A percentile compares a stretch with the other conserved stretches of the same genome.
Evolutionary conservation across 2,888 invertebrate species (phyloP).

Genomic region (Lampropteryx suffumata): DNA sequence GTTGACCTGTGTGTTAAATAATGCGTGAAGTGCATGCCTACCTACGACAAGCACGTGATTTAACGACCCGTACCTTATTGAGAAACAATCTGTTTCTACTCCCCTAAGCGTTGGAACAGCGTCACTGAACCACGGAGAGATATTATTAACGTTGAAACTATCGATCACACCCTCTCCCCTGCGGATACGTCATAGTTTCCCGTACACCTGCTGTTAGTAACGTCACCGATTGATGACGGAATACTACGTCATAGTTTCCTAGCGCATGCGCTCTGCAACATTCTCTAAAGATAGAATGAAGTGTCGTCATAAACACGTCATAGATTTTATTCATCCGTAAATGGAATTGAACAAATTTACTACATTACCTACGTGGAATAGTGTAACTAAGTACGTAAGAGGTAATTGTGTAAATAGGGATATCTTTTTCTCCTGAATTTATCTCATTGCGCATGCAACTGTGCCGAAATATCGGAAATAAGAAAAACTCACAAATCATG

Average conservation of each 20-base stretch:
- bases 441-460: too few species aligned
- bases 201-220: conserved; percentile 46
- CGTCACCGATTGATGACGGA: conserved; percentile 62
- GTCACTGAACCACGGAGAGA: conserved; percentile 63
- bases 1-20: conserved; percentile 56
- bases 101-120: conserved; percentile 54
- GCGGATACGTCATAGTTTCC: conserved; percentile 63
- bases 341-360: neutral
- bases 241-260: conserved; percentile 53
- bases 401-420: too few species aligned
- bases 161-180: conserved; percentile 43
- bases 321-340: conserved; percentile 5
- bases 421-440: too few species aligned
- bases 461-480: too few species aligned
- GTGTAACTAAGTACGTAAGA: too few species aligned
- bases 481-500: too few species aligned
- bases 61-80: conserved; percentile 65
- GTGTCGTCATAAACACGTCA: conserved; percentile 29
- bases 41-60: conserved; percentile 56
- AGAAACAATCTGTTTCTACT: conserved; percentile 56
- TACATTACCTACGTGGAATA: too few species aligned
- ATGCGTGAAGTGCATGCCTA: conserved; percentile 43
- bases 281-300: conserved; percentile 32
- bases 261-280: conserved; percentile 58
- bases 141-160: conserved; percentile 54